Base-by-base conservation (phyloP, 1,140 invertebrate genomes). In the Notospermus geniculatus region DNA sequence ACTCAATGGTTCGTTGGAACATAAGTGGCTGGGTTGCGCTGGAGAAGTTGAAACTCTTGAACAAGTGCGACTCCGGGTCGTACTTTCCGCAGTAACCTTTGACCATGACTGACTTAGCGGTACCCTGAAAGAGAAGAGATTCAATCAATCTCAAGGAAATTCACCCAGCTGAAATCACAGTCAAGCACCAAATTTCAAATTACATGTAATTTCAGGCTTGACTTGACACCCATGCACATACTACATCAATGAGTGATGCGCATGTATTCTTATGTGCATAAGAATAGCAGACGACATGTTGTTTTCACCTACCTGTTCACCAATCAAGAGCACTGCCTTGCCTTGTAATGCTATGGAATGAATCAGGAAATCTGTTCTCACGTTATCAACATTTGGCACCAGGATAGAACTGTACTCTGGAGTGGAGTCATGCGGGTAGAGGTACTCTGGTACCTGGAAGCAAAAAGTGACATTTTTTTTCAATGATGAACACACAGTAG, bases 1-100 rank as follows among this genome's bases (percentile, higher is more conserved):
- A 95, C 79, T 98, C 95, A 65, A 98, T 92, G 0, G 93, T 97
- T 80, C 95, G 91, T 89, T 97, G 95, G 80, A 98, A 97, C 74
- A 97, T 93, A 75, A 88, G 90, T 0, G 94, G 92, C 59, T 91
- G 94, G 0, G 94, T 97, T 0, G 95, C 95, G 62, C 92, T 96
- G 19, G 94, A 97, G 80, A 98, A 98, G 80, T 97, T 97, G 73
- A 97, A 94, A 1, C 90, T 91, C 65, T 95, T 86, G 62, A 88
- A 89, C 64, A 97, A 82, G 71, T 93, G 91, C 1, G 86, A 84
- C 72, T 97, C 95, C 2, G 91, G 88, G 81, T 95, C 94, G 66
- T 89, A 90, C 79, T 93, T 93, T 70, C 89, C 90, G 87, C 95
- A 93, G 74, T 93, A 97, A 5, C 91, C 88, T 79, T 97, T 95